Evolutionary conservation across 2,888 invertebrate species (phyloP).

Genomic region (Epistrophe eligans): DNA sequence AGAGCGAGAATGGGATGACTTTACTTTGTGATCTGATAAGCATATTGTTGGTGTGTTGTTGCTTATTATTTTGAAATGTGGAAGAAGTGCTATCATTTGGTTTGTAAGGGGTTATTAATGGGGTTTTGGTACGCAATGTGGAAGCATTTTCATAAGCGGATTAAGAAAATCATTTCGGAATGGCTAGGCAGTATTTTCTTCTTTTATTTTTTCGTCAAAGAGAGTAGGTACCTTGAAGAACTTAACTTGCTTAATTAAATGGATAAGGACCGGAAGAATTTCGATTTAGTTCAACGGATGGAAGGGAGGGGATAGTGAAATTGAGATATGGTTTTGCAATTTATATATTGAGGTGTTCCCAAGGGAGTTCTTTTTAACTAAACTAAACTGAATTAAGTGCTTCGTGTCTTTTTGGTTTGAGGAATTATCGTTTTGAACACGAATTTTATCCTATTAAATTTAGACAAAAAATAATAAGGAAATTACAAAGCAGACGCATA

Average conservation of each 20-base stretch:
- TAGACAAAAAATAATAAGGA: too few relatives aligned
- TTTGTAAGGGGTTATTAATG: slow-evolving; percentile 58
- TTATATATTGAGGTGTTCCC: not conserved
- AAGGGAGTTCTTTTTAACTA: too few relatives aligned
- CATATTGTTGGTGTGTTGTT: slow-evolving; percentile 46
- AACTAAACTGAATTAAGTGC: too few relatives aligned
- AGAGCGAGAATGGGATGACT: slow-evolving; percentile 15
- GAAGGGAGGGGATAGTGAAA: not conserved
- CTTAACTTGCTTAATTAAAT: slow-evolving; percentile 47
- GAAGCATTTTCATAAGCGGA: slow-evolving; percentile 59
- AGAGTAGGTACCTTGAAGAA: not conserved
- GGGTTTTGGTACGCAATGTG: slow-evolving; percentile 50
- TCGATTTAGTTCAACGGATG: not conserved
- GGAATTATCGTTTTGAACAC: too few relatives aligned
- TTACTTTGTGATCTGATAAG: slow-evolving; percentile 11
- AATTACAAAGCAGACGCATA: too few relatives aligned
- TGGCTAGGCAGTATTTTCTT: slow-evolving; percentile 34
- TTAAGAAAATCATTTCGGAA: slow-evolving; percentile 56
- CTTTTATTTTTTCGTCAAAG: not conserved
- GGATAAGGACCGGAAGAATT: not conserved
- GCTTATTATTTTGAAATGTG: slow-evolving; percentile 6
- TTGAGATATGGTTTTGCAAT: not conserved
- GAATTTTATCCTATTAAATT: too few relatives aligned
- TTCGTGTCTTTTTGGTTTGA: too few relatives aligned
- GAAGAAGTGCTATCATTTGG: slow-evolving; percentile 23